Evolutionary conservation across 2,888 invertebrate genomes (phyloP).

Genomic region (Stegophylla sp.): DNA sequence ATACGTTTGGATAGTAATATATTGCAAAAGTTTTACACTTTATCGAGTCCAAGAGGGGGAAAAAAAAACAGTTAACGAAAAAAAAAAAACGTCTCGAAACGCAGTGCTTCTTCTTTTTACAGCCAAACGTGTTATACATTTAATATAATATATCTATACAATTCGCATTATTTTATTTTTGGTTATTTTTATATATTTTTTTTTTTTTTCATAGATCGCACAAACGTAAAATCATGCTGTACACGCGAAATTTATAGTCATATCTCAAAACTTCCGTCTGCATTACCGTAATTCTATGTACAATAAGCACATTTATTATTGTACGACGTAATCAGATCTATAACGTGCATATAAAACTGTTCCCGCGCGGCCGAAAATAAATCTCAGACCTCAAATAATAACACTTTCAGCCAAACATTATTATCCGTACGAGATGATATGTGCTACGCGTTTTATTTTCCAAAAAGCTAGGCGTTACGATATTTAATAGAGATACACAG

Average conservation of each 20-base stretch:
- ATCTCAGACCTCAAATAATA: no score
- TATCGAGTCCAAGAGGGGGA: slow-evolving; percentile 1
- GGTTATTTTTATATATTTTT: background rate
- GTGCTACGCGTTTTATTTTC: no score
- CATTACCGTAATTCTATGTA: background rate
- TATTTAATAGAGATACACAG: no score
- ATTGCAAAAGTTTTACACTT: slow-evolving; percentile 26
- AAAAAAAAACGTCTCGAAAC: background rate
- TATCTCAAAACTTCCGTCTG: background rate
- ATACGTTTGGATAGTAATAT: slow-evolving; percentile 22
- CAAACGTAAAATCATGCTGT: slow-evolving; percentile 7
- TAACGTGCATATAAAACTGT: background rate
- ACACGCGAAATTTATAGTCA: slow-evolving; percentile 4
- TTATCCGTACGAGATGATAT: no score
- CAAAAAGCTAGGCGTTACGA: no score
- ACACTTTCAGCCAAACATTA: no score
- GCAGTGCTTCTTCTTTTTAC: background rate
- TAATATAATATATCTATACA: background rate
- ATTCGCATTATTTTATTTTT: background rate
- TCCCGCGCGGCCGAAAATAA: no score
- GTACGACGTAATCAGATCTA: background rate
- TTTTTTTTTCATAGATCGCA: background rate
- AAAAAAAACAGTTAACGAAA: background rate
- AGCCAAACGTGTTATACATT: background rate
- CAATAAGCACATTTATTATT: no score